A percentile compares a stretch with the other conserved stretches of the same genome.
Evolutionary conservation across 1,140 invertebrate species (phyloP).

Genomic region (Octopus bimaculoides): DNA sequence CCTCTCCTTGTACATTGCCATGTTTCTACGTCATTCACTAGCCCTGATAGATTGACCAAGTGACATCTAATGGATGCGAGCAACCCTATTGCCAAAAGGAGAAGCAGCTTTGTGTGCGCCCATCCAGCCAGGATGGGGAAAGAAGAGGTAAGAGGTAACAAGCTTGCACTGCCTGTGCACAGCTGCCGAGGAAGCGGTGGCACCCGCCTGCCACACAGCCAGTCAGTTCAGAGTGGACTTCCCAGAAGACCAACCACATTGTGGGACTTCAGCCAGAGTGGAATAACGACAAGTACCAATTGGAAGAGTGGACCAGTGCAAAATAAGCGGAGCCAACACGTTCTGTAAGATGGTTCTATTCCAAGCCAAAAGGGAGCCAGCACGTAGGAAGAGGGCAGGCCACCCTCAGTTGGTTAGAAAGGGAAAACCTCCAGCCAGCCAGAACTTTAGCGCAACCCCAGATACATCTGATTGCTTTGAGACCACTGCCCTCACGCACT

Average conservation of each 20-base stretch:
- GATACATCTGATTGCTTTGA: constrained; percentile 11
- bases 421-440: background rate
- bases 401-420: constrained; percentile 9
- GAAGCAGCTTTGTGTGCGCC: background rate
- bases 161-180: constrained; percentile 2
- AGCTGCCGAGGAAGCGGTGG: background rate
- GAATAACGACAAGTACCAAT: constrained; percentile 5
- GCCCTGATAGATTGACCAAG: constrained; percentile 12
- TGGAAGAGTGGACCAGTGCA: background rate
- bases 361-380: background rate
- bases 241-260: constrained; percentile 1
- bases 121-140: background rate
- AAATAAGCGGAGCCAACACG: background rate
- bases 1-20: constrained; percentile 3
- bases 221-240: constrained; percentile 1
- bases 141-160: constrained; percentile 5
- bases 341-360: background rate
- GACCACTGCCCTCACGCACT: constrained; percentile 11
- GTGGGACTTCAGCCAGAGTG: constrained; percentile 5
- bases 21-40: constrained; percentile 7
- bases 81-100: constrained; percentile 11
- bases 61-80: constrained; percentile 13
- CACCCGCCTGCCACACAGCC: background rate
- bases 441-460: constrained; percentile 14
- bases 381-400: constrained; percentile 6